Base-by-base conservation (phyloP, 2,113 vertebrate genomes). In the Podarcis cretensis region DNA sequence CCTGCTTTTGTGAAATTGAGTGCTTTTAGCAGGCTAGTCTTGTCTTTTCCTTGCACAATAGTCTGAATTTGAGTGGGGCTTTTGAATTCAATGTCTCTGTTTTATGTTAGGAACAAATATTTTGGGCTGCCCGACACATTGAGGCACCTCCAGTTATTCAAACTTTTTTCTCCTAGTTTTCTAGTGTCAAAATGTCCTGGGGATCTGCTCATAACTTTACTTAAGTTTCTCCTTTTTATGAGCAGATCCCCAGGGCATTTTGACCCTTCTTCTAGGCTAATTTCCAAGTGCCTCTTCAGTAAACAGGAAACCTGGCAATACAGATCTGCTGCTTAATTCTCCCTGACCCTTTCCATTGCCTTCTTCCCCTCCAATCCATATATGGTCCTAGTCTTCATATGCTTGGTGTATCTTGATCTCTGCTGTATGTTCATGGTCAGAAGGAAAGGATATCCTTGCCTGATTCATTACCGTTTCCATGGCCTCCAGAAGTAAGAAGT, bases 401-500 rank as follows among this genome's bases (percentile, higher is more conserved):
- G n/a, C 35, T 43, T 73, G 80, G 74, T 73, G 68, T 23, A 68
- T 78, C 59, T 48, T 78, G 27, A 13, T 59, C 7, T 40, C 35
- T 83, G 18, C 43, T 69, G 32, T 23, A 59, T 12, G 16, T 35
- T 4, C 73, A n/a, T 73, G 69, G n/a, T 4, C 59, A 63, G 18
- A 63, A 63, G 59, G 59, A 63, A 63, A 63, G 59, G 14, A 35
- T 14, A 74, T 35, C 5, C 2, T 48, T 8, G 32, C 43, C 32
- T 82, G n/a, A 59, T 20, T 71, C 25, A 40, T 66, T 79, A 1
- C 0, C 1, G 82, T 32, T 32, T 35, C 1, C 7, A 2, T 20
- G 80, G 8, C 78, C 68, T 8, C 9, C 32, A 85, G 0, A 0
- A 23, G 59, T 1, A 54, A 85, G 0, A 0, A 23, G 59, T 1